Conservation (phyloP, 2,888 invertebrate species). For the Nebria brevicollis region DNA sequence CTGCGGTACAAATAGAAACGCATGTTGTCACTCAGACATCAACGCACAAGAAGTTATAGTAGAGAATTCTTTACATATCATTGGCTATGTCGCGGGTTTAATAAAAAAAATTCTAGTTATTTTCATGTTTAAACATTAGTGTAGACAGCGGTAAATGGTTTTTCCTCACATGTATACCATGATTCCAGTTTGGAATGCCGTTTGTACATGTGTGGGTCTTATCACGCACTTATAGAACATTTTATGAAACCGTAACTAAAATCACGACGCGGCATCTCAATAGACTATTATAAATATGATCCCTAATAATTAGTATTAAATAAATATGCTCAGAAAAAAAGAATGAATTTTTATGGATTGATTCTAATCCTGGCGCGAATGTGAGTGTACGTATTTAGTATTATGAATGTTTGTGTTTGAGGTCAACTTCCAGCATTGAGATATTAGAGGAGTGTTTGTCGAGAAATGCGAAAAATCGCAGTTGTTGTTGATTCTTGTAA, state of each 20-base stretch:
- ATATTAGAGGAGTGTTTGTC: neutral
- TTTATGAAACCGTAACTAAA: no score
- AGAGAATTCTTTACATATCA: neutral
- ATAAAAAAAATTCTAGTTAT: neutral
- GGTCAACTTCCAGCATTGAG: neutral
- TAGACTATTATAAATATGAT: no score
- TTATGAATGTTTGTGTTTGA: neutral
- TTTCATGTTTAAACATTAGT: neutral
- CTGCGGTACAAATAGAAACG: neutral
- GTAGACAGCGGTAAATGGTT: neutral
- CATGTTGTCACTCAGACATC: neutral
- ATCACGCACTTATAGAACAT: no score
- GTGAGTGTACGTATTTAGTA: neutral
- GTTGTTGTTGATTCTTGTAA: neutral
- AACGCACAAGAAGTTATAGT: no score
- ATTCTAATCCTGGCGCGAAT: no score
- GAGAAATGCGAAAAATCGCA: neutral
- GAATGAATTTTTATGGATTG: no score
- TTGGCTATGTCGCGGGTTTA: no score
- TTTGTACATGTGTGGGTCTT: neutral
- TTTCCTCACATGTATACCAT: neutral
- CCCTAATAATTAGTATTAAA: no score
- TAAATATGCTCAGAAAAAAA: no score
- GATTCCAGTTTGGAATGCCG: neutral
- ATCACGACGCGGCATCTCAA: no score